Percentiles rank a stretch among this genome's conserved stretches.
Evolutionary conservation across 2,797 vertebrate genomes (phyloP).

Genomic region (Rhynchonycteris naso): DNA sequence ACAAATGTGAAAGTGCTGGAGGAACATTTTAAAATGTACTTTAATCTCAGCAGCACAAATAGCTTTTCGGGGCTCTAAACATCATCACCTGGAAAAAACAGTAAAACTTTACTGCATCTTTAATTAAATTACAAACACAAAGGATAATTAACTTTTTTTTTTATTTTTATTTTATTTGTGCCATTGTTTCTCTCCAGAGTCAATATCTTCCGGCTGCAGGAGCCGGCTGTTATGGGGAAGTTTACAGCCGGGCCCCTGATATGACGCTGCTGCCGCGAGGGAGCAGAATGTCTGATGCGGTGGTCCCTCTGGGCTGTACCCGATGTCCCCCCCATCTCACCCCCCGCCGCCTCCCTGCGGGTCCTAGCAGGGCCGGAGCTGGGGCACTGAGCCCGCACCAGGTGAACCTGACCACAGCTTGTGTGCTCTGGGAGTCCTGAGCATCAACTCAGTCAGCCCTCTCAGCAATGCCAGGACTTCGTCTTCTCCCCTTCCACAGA

Average conservation of each 20-base stretch:
- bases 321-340: no score
- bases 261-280: accelerated
- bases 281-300: neutral
- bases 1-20: slow-evolving; percentile 92
- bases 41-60: slow-evolving; percentile 91
- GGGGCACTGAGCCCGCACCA: neutral
- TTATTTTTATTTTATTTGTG: slow-evolving; percentile 91
- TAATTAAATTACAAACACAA: slow-evolving; percentile 95
- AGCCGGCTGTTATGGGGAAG: slow-evolving; percentile 82
- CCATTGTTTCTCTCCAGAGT: slow-evolving; percentile 88
- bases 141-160: slow-evolving; percentile 92
- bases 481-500: neutral
- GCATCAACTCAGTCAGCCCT: accelerated
- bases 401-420: neutral
- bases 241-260: slow-evolving; percentile 80
- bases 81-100: slow-evolving; percentile 90
- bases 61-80: slow-evolving; percentile 90
- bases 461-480: neutral
- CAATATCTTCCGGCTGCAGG: slow-evolving; percentile 89
- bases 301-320: neutral
- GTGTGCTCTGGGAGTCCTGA: accelerated
- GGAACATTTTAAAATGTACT: slow-evolving; percentile 92
- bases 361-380: neutral
- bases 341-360: neutral
- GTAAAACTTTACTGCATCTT: slow-evolving; percentile 92